Conservation (phyloP, 2,888 invertebrate species). For the Nemapogon koenigi region DNA sequence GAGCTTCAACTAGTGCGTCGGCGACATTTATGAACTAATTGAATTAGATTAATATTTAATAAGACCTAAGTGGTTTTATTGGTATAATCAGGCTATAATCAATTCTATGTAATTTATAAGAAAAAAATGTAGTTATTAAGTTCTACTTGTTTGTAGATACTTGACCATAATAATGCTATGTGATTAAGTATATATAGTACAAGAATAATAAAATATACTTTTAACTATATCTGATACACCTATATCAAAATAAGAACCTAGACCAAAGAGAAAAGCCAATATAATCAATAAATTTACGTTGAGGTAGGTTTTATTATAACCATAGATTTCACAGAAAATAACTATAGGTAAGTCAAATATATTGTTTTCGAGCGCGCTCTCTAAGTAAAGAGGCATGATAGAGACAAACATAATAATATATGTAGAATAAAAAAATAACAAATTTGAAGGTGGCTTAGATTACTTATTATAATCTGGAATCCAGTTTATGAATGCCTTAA, state of each 20-base stretch:
- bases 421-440: too few species aligned
- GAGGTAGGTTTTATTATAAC: too few species aligned
- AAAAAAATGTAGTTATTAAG: background rate
- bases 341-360: too few species aligned
- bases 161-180: background rate
- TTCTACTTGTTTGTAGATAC: background rate
- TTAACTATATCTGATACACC: background rate
- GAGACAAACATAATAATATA: too few species aligned
- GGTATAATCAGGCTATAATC: background rate
- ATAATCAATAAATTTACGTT: too few species aligned
- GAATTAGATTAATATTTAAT: constrained; percentile 29
- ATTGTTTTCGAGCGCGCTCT: too few species aligned
- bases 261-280: too few species aligned
- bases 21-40: constrained; percentile 30
- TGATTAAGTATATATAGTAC: background rate
- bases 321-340: too few species aligned
- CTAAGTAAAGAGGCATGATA: too few species aligned
- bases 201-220: background rate
- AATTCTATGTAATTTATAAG: background rate
- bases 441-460: too few species aligned
- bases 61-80: background rate
- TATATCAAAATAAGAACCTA: background rate
- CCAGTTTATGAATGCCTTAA: too few species aligned
- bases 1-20: constrained; percentile 24
- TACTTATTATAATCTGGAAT: too few species aligned